Evolutionary conservation across 2,113 vertebrate genomes (phyloP).

Genomic region (Mystacornis crossleyi): DNA sequence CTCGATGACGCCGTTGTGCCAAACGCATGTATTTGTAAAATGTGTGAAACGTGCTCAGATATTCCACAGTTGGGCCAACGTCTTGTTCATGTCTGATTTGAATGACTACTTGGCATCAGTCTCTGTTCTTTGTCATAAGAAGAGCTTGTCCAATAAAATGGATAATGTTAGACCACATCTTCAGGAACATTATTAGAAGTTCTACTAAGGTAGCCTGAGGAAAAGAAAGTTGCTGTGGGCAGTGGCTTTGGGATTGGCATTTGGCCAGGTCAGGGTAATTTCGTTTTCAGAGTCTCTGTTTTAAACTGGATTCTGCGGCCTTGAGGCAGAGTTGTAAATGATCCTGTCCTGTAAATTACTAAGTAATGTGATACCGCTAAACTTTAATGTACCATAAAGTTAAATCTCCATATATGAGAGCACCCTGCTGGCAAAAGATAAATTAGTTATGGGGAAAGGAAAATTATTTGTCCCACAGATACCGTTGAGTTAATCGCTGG

Average conservation of each 20-base stretch:
- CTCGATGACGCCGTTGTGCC: background rate
- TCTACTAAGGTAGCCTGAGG: background rate
- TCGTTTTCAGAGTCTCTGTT: background rate
- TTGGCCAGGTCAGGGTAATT: background rate
- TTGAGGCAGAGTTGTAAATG: background rate
- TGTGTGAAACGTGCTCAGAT: background rate
- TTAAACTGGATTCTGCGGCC: background rate
- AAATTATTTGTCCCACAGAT: background rate
- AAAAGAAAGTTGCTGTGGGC: background rate
- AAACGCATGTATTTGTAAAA: background rate
- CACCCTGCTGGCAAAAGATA: background rate
- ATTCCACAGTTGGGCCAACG: background rate
- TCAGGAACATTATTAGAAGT: background rate
- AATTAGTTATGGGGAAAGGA: background rate
- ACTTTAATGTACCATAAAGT: conserved; percentile 14
- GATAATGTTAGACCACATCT: background rate
- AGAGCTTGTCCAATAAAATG: background rate
- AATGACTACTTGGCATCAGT: background rate
- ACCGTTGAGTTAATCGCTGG: background rate
- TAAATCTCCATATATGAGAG: background rate
- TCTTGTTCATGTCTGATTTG: background rate
- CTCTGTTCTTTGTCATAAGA: background rate
- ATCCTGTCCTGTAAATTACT: background rate
- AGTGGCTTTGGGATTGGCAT: background rate
- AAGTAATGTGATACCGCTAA: conserved; percentile 6